Conservation (phyloP, 1,140 invertebrate species). For the Bombus vancouverensis region DNA sequence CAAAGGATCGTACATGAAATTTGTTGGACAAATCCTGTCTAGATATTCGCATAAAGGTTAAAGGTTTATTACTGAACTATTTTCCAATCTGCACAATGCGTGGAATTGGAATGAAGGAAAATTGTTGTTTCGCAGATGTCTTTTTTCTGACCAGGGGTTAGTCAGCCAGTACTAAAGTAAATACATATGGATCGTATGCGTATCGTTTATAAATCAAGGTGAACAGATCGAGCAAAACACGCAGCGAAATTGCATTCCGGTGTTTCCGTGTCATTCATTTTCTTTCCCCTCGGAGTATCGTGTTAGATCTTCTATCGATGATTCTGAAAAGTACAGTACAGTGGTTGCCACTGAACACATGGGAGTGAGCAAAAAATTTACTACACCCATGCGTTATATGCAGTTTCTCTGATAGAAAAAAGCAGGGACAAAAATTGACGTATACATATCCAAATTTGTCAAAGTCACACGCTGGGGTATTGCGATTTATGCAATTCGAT, state of each 20-base stretch:
- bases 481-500: neutral
- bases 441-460: neutral
- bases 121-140: slow-evolving; percentile 1
- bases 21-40: neutral
- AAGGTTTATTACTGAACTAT: neutral
- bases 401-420: neutral
- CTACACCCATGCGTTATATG: too few relatives aligned
- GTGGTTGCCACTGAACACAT: neutral
- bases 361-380: neutral
- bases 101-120: neutral
- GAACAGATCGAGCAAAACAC: slow-evolving; percentile 26
- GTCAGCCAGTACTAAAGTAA: neutral
- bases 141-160: neutral
- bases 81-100: neutral
- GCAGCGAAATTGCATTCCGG: slow-evolving; percentile 23
- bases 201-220: slow-evolving; percentile 50
- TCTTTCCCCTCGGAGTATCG: neutral
- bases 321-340: slow-evolving; percentile 34
- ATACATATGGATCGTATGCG: slow-evolving; percentile 25
- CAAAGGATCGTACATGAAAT: too few relatives aligned
- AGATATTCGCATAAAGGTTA: neutral
- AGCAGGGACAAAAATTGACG: neutral
- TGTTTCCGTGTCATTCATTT: slow-evolving; percentile 44
- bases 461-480: neutral
- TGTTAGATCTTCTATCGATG: slow-evolving; percentile 22